Percentiles rank a stretch among this genome's conserved stretches.
phyloP scores from a whole-genome alignment of 2,888 invertebrate genomes.

The Ligdia adustata region DNA sequence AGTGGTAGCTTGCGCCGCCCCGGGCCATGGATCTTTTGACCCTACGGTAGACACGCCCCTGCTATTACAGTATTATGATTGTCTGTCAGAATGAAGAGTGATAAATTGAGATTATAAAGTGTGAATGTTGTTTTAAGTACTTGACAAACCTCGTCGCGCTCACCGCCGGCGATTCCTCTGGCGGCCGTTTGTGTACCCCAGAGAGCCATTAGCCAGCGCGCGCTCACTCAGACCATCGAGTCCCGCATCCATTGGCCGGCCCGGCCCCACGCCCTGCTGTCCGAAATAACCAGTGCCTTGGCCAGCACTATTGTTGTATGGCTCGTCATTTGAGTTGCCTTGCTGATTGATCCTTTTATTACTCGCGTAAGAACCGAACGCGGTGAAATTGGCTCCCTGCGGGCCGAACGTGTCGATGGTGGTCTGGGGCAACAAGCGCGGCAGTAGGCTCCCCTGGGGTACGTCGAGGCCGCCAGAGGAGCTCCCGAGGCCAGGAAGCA shows the following conservation, averaged over 20 bases:
- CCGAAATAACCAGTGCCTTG: conserved; percentile 57
- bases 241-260: conserved; percentile 61
- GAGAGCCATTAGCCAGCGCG: conserved; percentile 74
- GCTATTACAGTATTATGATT: too few species aligned
- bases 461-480: conserved; percentile 74
- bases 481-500: conserved; percentile 50
- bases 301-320: conserved; percentile 46
- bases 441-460: conserved; percentile 75
- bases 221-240: conserved; percentile 56
- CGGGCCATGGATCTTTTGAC: too few species aligned
- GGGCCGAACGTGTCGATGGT: conserved; percentile 56
- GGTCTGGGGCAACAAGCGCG: conserved; percentile 74
- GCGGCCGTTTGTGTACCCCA: conserved; percentile 81
- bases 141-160: conserved; percentile 78
- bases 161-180: conserved; percentile 81
- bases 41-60: too few species aligned
- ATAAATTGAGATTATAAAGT: conserved; percentile 34
- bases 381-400: conserved; percentile 75
- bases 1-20: too few species aligned
- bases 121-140: conserved; percentile 69
- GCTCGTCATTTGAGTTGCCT: conserved; percentile 48
- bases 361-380: conserved; percentile 73
- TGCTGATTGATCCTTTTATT: conserved; percentile 48
- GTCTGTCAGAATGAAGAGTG: conserved; percentile 27
- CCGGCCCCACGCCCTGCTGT: conserved; percentile 67